Base-by-base conservation (phyloP, 2,113 vertebrate species). In the Rhizomys pruinosus region DNA sequence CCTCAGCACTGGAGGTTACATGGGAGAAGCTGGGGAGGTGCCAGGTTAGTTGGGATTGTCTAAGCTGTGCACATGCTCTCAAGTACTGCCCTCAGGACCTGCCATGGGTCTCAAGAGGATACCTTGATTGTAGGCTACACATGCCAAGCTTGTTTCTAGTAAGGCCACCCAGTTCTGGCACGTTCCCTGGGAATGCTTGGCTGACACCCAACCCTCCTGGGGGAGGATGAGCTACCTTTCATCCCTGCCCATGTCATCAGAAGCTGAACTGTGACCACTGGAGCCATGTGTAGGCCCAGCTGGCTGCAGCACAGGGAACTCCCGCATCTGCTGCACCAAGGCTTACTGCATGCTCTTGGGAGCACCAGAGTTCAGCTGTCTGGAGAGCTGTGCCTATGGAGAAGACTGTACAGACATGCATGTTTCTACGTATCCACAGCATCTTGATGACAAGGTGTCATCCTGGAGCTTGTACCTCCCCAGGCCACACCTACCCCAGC, bases 321-420 rank as follows among this genome's bases (percentile, higher is more conserved):
- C 39, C 71, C 57, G 22, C 76, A 11, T 3, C 68, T 32, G 59
- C 32, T 11, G 2, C 17, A 59, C 37, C 11, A 17, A 42, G 17
- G 32, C 27, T 73, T 7, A 32, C 1, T 12, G 3, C 57, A 76
- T 32, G 57, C 15, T 52, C 61, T 55, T 27, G 5, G 61, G 7
- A 32, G 37, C 15, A n/a, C n/a, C n/a, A 73, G 5, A 27, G 66
- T 20, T 44, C 66, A 7, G 0, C 37, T 61, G n/a, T 25, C 25
- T 16, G 1, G 52, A 20, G 22, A 59, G 74, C 29, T 22, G 22
- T 6, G 4, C 27, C 47, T 13, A 4, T 22, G 3, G 7, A 23
- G 23, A 72, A 55, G 34, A 42, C 0, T 1, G 72, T 0, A 13
- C 0, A 1, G 23, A 0, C 20, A 25, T 1, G 4, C 7, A 3